Base-by-base conservation (phyloP, 2,888 invertebrate species). In the Philopedon plagiatum region DNA sequence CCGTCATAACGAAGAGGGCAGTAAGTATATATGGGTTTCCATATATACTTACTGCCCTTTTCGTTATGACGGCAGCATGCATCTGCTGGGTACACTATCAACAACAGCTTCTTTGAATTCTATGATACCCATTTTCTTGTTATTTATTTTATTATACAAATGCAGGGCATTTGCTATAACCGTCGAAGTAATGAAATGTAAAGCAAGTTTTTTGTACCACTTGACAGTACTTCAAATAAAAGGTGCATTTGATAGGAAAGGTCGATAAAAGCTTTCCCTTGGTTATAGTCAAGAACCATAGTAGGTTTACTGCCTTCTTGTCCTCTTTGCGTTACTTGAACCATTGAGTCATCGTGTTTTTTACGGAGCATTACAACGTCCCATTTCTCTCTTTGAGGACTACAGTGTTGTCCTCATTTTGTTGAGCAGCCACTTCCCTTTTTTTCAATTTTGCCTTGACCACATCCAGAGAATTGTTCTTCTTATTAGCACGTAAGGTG, bases 231-330 rank as follows among this genome's bases (percentile, higher is more conserved):
- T n/a, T n/a, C n/a, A n/a, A n/a, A n/a, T n/a, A n/a, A n/a, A n/a
- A n/a, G n/a, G n/a, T n/a, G n/a, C n/a, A n/a, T 73, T 29, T 68
- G 64, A 34, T 73, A 51, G 11, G 69, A 69, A 8, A 69, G 54
- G 32, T 73, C 64, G 18, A 73, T 63, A 64, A 64, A 73, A 21
- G 68, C 46, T 57, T 73, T 69, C 32, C 63, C 51, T 32, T 64
- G 13, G 23, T 69, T 63, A 29, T 58, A 73, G 2, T 69, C 64
- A 8, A 62, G 15, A 34, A 67, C 19, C n/a, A 51, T 37, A 8
- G 15, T 51, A 5, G 69, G 51, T 29, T 69, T 69, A 3, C n/a
- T 37, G 3, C 32, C 15, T 37, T 64, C 57, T 23, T 64, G 58
- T 34, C 65, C 58, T 60, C 49, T 44, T 21, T 26, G 8, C 18